Base-by-base conservation (phyloP, 2,797 vertebrate species). In the Sus cebifrons region DNA sequence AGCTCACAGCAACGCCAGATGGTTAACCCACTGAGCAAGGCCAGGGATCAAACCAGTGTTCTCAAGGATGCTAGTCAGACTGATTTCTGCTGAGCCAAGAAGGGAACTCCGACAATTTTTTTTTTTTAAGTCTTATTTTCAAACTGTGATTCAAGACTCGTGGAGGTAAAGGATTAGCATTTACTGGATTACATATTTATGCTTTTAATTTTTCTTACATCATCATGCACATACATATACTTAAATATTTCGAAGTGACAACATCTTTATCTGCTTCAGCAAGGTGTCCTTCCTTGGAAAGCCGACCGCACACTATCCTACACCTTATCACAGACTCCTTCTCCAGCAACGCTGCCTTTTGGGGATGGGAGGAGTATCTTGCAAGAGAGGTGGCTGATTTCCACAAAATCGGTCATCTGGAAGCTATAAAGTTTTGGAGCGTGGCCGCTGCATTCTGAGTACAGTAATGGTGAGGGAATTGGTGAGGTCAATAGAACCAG, bases 71-170 rank as follows among this genome's bases (percentile, higher is more conserved):
- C 44, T 49, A 49, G 44, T 49, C 44, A 49, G 44, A 49, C 9
- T 49, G 44, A 10, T 49, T 49, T 6, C 44, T 49, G 44, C 44
- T 49, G 44, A 49, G 44, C 44, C 44, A 49, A 7, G 44, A 49
- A 49, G 44, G 44, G 44, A 49, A 49, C 44, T 49, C 44, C 9
- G 20, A 74, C 2, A 74, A 83, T 23, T 6, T 74, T 86, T 85
- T 36, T 93, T 79, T 13, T 68, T 92, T 74, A 2, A 52, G 49
- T 17, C 44, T 89, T 83, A 77, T 77, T 94, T 95, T 87, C 52
- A 75, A 89, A n/a, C 56, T 88, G 85, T 60, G 60, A 92, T 68
- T 79, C 12, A 85, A 58, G 36, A 74, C 12, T 49, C 49, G 16
- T 73, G 71, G 73, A 27, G 18, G 83, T 89, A 79, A 83, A 88